These are phyloP conservation scores for Labeo catla DNA, from an alignment of 2,113 vertebrate genomes.

Conservation along the genomic window DNA sequence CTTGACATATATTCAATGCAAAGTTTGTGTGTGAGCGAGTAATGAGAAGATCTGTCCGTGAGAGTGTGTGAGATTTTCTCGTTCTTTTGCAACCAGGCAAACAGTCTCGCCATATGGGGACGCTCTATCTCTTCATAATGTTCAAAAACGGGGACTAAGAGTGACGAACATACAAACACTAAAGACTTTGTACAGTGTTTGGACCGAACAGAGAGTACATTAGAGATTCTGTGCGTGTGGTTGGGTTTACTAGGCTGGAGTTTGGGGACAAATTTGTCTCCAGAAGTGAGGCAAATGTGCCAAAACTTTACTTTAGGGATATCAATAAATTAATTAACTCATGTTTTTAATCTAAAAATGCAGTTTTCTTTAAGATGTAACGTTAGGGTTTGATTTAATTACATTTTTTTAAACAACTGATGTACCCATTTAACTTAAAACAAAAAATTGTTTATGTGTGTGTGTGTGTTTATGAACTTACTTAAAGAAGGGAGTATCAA, in stretches of 20 bases:
- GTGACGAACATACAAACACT: slow-evolving; percentile 26
- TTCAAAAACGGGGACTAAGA: background rate
- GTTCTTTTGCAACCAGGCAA: background rate
- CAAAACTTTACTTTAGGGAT: background rate
- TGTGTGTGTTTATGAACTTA: slow-evolving; percentile 59
- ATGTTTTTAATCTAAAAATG: background rate
- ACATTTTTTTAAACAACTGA: background rate
- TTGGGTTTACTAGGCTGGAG: background rate
- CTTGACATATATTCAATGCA: slow-evolving; percentile 17
- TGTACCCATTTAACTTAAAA: background rate
- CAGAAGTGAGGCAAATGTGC: background rate
- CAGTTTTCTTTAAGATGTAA: background rate
- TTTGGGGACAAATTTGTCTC: background rate
- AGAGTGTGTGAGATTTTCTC: slow-evolving; percentile 20
- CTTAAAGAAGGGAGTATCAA: slow-evolving; percentile 77
- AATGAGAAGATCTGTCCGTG: background rate
- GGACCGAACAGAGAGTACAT: background rate
- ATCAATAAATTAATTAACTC: background rate
- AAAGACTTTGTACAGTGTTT: slow-evolving; percentile 39
- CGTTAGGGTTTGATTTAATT: background rate
- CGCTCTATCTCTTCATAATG: slow-evolving; percentile 34
- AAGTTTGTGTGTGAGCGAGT: slow-evolving; percentile 13
- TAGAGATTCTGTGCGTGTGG: background rate
- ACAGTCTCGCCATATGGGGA: slow-evolving; percentile 51
- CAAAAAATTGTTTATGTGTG: background rate